A percentile compares a stretch with the other conserved stretches of the same genome.
Evolutionary conservation across 1,140 invertebrate species (phyloP).

Genomic region (Drosophila virilis): DNA sequence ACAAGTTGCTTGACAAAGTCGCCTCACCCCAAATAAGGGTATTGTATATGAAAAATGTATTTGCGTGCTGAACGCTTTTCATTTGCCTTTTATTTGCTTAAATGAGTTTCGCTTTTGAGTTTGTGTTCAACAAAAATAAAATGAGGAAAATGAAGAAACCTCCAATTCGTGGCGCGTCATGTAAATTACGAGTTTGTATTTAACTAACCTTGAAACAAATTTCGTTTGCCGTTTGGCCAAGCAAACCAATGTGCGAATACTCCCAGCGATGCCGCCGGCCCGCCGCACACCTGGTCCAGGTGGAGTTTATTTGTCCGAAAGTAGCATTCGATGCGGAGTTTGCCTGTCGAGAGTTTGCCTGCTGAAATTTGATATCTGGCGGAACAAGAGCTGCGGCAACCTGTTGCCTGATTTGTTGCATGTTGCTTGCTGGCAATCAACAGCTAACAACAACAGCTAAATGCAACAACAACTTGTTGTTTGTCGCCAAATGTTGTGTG

Average conservation of each 20-base stretch:
- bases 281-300: background rate
- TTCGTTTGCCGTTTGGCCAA: constrained; percentile 21
- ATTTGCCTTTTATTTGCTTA: constrained; percentile 43
- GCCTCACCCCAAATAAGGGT: background rate
- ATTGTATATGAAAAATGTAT: constrained; percentile 6
- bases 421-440: constrained; percentile 47
- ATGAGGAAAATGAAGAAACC: constrained; percentile 25
- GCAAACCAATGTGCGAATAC: constrained; percentile 18
- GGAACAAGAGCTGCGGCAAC: constrained; percentile 32
- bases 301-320: constrained; percentile 23
- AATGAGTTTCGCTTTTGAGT: constrained; percentile 53
- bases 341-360: constrained; percentile 24
- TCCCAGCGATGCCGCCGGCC: background rate
- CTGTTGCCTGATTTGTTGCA: constrained; percentile 58
- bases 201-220: constrained; percentile 53
- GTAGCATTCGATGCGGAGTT: constrained; percentile 22
- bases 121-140: constrained; percentile 9
- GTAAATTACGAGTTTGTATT: constrained; percentile 44
- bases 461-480: constrained; percentile 40
- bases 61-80: constrained; percentile 20
- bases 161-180: constrained; percentile 45
- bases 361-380: constrained; percentile 55
- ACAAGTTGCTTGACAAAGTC: background rate
- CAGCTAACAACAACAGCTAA: constrained; percentile 34
- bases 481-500: constrained; percentile 51